phyloP scores from a whole-genome alignment of 1,140 invertebrate genomes.

The Frieseomelitta varia region DNA sequence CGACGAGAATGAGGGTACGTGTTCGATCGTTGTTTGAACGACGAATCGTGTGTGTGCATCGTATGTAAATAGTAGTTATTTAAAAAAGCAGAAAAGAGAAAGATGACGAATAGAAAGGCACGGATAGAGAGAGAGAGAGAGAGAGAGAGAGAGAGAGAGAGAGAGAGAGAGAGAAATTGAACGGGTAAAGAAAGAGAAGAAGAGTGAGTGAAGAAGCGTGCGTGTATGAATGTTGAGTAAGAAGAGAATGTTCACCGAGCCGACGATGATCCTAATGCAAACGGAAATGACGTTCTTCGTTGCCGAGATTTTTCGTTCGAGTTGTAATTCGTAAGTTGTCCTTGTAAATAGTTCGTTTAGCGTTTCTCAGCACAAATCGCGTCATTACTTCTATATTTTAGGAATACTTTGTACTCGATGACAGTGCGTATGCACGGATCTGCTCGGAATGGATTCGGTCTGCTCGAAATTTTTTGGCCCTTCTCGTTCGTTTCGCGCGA shows the following conservation, averaged over 20 bases:
- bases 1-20: slow-evolving; percentile 4
- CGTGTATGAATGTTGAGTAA: neutral
- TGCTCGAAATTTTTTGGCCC: neutral
- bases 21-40: slow-evolving; percentile 27
- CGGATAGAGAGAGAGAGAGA: neutral
- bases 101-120: neutral
- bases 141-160: neutral
- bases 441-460: neutral
- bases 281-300: slow-evolving; percentile 8
- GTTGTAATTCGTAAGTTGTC: slow-evolving; percentile 26
- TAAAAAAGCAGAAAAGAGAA: slow-evolving; percentile 41
- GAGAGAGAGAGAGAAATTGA: neutral
- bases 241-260: slow-evolving; percentile 16
- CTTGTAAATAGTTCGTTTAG: slow-evolving; percentile 33
- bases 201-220: neutral
- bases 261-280: slow-evolving; percentile 12
- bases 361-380: slow-evolving; percentile 23
- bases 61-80: slow-evolving; percentile 74
- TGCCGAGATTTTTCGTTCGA: slow-evolving; percentile 28
- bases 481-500: neutral
- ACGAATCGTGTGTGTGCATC: slow-evolving; percentile 63
- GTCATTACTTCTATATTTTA: slow-evolving; percentile 3
- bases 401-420: neutral
- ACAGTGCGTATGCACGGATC: neutral
- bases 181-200: neutral